These are phyloP conservation scores for Scalopus aquaticus DNA, from an alignment of 2,113 vertebrate species.

Conservation along the genomic window DNA sequence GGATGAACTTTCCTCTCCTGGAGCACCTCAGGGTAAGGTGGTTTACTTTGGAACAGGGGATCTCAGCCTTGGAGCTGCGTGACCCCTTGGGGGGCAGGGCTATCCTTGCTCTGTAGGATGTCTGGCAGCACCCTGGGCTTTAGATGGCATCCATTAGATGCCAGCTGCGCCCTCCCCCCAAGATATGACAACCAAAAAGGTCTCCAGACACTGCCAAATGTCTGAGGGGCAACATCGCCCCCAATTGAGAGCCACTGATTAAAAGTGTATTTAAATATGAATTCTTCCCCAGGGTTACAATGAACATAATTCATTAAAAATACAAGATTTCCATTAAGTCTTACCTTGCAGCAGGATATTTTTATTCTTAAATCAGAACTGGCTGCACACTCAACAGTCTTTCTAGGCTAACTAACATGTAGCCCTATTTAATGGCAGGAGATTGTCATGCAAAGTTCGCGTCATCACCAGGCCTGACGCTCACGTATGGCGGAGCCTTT, in stretches of 20 bases:
- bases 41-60: not conserved
- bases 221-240: not conserved
- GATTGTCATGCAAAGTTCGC: not conserved
- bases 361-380: conserved; percentile 13
- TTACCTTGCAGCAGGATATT: not conserved
- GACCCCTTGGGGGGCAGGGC: not conserved
- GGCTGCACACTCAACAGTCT: not conserved
- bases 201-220: not conserved
- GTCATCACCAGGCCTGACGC: not conserved
- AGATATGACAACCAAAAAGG: conserved; percentile 7
- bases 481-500: not conserved
- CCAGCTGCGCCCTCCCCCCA: not conserved
- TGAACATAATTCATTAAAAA: conserved; percentile 13
- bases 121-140: not conserved
- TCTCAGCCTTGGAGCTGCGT: not conserved
- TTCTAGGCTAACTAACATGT: not conserved
- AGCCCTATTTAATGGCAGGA: not conserved
- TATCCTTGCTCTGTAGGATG: not conserved
- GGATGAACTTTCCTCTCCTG: not conserved
- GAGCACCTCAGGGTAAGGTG: not conserved
- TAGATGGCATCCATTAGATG: not conserved
- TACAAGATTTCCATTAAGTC: not conserved
- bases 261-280: not conserved
- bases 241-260: not conserved
- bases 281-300: not conserved